These are phyloP conservation scores for Drosophila birchii DNA, from an alignment of 2,888 invertebrate species.

Conservation along the genomic window DNA sequence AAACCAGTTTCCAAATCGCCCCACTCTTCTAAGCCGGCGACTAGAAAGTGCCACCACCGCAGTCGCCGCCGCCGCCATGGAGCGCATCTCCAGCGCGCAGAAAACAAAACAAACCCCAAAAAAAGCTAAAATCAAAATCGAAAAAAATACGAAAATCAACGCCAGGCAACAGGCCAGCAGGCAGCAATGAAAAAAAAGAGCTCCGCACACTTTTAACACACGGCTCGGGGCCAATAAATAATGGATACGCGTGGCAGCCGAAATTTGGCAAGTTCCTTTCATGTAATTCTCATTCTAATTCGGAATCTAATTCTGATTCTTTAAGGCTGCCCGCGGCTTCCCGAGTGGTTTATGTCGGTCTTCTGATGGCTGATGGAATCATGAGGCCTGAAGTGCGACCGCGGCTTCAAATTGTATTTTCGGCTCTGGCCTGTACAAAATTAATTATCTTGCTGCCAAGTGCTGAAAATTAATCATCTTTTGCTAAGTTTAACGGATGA, in stretches of 20 bases:
- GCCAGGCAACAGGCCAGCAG: slow-evolving; percentile 29
- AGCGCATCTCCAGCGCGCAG: slow-evolving; percentile 55
- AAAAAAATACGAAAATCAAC: slow-evolving; percentile 44
- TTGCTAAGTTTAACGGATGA: slow-evolving; percentile 55
- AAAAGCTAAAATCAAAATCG: slow-evolving; percentile 45
- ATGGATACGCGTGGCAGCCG: slow-evolving; percentile 78
- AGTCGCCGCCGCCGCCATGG: slow-evolving; percentile 48
- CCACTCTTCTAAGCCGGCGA: slow-evolving; percentile 63
- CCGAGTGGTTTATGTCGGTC: slow-evolving; percentile 16
- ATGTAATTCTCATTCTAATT: slow-evolving; percentile 35
- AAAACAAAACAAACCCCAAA: slow-evolving; percentile 28
- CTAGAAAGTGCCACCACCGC: slow-evolving; percentile 77
- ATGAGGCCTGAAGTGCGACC: slow-evolving; percentile 40
- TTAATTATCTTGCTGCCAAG: slow-evolving; percentile 51
- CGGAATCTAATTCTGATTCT: slow-evolving; percentile 16
- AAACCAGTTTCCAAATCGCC: slow-evolving; percentile 66
- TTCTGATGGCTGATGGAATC: slow-evolving; percentile 21
- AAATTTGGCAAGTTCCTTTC: slow-evolving; percentile 56
- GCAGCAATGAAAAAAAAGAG: slow-evolving; percentile 17
- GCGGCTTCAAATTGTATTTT: slow-evolving; percentile 39
- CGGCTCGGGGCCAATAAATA: slow-evolving; percentile 66
- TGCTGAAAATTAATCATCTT: slow-evolving; percentile 54
- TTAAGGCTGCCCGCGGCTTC: slow-evolving; percentile 28
- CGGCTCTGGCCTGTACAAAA: slow-evolving; percentile 36
- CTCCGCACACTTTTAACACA: slow-evolving; percentile 74